Evolutionary conservation across 30 jellyfish, hydroid and myxozoan genomes (phyloP).

Genomic region (Aurelia aurita complex sp. Pacific): DNA sequence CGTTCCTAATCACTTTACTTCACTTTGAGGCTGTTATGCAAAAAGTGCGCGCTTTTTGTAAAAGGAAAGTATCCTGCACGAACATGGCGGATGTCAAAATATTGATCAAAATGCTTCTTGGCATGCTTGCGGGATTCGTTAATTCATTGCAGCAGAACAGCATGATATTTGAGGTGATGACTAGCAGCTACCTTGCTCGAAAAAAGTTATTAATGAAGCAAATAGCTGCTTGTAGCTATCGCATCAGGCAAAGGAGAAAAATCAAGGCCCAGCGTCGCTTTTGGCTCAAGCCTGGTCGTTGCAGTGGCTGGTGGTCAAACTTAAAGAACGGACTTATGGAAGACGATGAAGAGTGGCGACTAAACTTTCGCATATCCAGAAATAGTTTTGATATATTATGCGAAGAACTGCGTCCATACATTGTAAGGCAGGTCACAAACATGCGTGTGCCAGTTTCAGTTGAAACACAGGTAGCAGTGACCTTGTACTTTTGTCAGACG

Average conservation of each 20-base stretch:
- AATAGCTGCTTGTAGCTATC: slow-evolving; percentile 9
- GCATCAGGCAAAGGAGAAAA: not conserved
- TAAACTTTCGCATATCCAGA: slow-evolving; percentile 30
- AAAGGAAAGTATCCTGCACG: not conserved
- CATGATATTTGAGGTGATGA: not conserved
- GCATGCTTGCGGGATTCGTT: slow-evolving; percentile 1
- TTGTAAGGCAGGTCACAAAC: slow-evolving; percentile 13
- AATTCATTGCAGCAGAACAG: slow-evolving; percentile 4
- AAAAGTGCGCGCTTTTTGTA: not conserved
- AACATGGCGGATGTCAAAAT: not conserved
- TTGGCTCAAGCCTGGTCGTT: slow-evolving; percentile 33
- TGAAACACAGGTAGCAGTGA: slow-evolving; percentile 53
- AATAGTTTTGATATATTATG: not conserved
- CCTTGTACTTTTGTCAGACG: slow-evolving; percentile 51
- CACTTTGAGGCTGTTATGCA: no score
- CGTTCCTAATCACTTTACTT: no score
- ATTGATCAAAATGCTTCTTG: not conserved
- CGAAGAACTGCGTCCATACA: slow-evolving; percentile 10
- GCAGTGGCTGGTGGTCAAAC: slow-evolving; percentile 34
- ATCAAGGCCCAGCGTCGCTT: not conserved
- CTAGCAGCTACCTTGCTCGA: not conserved
- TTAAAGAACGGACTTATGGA: slow-evolving; percentile 11
- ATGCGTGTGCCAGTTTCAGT: slow-evolving; percentile 34
- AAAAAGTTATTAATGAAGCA: not conserved
- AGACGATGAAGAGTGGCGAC: slow-evolving; percentile 37